phyloP scores from a whole-genome alignment of 2,797 vertebrate species.

The Pitangus sulphuratus region DNA sequence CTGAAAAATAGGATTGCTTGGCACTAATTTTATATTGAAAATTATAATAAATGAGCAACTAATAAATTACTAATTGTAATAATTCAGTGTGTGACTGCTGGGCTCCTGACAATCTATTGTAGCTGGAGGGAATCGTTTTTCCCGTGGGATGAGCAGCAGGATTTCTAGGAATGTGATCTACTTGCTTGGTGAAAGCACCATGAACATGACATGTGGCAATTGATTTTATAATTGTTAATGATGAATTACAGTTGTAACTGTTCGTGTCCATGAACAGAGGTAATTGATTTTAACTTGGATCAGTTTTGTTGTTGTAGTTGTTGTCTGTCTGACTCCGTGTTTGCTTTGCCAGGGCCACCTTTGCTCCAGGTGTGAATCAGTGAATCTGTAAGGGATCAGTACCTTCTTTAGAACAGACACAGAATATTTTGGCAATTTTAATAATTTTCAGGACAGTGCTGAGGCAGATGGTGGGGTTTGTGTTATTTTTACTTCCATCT shows the following conservation, averaged over 20 bases:
- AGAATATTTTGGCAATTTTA: not conserved
- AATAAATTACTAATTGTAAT: not conserved
- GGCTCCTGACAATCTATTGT: rapidly evolving
- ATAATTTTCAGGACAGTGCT: rapidly evolving
- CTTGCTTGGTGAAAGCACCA: not conserved
- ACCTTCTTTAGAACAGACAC: not conserved
- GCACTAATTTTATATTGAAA: not conserved
- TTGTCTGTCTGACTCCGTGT: not conserved
- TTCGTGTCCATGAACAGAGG: not conserved
- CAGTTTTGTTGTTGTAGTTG: not conserved
- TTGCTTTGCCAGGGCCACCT: not conserved
- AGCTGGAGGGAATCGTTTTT: not conserved
- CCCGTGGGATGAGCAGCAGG: not conserved
- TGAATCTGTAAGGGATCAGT: not conserved
- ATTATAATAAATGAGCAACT: rapidly evolving
- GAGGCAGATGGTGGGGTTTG: not conserved
- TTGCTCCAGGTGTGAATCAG: not conserved
- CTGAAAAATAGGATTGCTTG: not conserved
- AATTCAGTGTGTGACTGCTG: not conserved
- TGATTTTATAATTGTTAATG: not conserved
- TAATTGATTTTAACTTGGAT: not conserved
- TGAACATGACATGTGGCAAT: not conserved
- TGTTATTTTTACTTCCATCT: not conserved
- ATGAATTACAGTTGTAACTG: no score
- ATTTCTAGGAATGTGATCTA: not conserved